Percentiles rank a stretch among this genome's conserved stretches.
Evolutionary conservation across 1,140 invertebrate genomes (phyloP).

Genomic region (Bombus superbus): DNA sequence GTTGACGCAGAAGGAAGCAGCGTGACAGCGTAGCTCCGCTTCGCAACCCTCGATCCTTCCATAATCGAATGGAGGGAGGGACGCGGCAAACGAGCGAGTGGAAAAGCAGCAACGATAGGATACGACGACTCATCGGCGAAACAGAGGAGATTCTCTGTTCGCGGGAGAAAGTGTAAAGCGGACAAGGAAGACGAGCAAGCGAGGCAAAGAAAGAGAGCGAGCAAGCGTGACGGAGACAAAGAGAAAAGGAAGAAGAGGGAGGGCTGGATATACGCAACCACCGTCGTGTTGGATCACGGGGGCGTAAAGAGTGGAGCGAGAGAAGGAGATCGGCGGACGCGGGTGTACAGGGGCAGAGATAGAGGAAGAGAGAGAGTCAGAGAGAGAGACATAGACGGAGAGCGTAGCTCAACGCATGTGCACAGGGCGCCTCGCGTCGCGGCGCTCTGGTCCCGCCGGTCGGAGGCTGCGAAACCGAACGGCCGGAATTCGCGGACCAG

Average conservation of each 20-base stretch:
- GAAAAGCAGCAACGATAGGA: background rate
- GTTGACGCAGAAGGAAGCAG: slow-evolving; percentile 78
- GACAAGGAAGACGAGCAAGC: background rate
- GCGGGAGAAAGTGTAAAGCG: slow-evolving; percentile 33
- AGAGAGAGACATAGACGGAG: slow-evolving; percentile 49
- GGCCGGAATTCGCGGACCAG: slow-evolving; percentile 81
- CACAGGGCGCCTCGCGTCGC: slow-evolving; percentile 81
- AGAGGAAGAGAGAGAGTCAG: slow-evolving; percentile 56
- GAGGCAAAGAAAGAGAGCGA: slow-evolving; percentile 16
- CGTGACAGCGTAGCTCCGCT: slow-evolving; percentile 66
- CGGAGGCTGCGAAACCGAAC: slow-evolving; percentile 80
- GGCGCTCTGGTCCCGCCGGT: slow-evolving; percentile 78
- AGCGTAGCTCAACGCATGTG: slow-evolving; percentile 81
- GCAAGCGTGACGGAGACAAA: slow-evolving; percentile 13
- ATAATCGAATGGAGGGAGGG: slow-evolving; percentile 21
- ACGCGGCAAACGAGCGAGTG: slow-evolving; percentile 14
- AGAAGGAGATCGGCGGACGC: slow-evolving; percentile 41
- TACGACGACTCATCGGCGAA: too few species aligned
- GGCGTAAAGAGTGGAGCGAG: slow-evolving; percentile 68
- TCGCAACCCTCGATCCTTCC: slow-evolving; percentile 38
- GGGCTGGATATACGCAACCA: slow-evolving; percentile 61
- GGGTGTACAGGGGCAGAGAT: slow-evolving; percentile 63
- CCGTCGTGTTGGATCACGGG: slow-evolving; percentile 73
- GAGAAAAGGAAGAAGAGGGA: slow-evolving; percentile 39
- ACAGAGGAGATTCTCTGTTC: background rate